Base-by-base conservation (phyloP, 64 coral and sea anemone species). In the Dendrophyllia cribrosa region DNA sequence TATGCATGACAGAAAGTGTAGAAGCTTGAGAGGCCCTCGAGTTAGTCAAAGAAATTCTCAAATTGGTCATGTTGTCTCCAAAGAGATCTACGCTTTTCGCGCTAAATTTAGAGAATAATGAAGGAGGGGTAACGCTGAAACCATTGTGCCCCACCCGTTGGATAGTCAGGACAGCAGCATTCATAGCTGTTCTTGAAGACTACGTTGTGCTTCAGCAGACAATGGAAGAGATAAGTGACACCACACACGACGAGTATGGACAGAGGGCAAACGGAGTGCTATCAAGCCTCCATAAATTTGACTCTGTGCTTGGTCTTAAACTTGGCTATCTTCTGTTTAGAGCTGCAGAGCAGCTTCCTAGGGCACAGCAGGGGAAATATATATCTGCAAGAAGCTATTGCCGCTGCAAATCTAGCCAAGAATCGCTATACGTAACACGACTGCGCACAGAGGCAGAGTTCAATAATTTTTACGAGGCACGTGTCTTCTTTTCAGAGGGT, bases 241-340 rank as follows among this genome's bases (percentile, higher is more conserved):
- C 79, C 24, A 83, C 56, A 43, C 43, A 49, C n/a, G 52, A 70
- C 3, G 44, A 70, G 26, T 82, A 83, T 62, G 90, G 90, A 46
- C 70, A 59, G 12, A 86, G 75, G 63, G 80, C 90, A 15, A 75
- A 62, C 51, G n/a, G 82, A 12, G 72, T 86, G 19, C 15, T 74
- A 16, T 86, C 82, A 9, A n/a, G 16, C 16, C 70, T 92, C 9
- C 67, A 74, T 45, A 83, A 86, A 56, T 86, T 92, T 65, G 61
- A 58, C 43, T 77, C 43, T 73, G 26, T 92, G 12, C 76, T 85
- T 77, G 90, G 90, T 62, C 43, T 92, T 21, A 85, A 85, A 48
- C 90, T 86, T 58, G 16, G 80, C 51, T 47, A 77, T 65, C 52
- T 60, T 5, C 55, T 92, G 17, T 92, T 92, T 86, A 20, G 51